phyloP scores from a whole-genome alignment of 2,113 vertebrate species.

The Ochotona curzoniae region DNA sequence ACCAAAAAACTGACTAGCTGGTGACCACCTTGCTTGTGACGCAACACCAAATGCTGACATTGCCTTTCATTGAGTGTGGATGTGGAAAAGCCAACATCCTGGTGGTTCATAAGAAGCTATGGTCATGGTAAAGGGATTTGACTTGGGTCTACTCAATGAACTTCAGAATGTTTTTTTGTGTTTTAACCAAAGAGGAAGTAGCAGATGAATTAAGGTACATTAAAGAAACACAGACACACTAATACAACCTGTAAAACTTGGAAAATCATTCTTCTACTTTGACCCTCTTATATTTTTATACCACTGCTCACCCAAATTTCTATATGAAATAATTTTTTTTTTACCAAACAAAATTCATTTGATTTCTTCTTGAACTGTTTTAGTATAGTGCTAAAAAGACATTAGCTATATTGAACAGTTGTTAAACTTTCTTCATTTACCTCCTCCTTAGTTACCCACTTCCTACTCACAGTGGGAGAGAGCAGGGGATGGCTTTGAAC shows the following conservation, averaged over 20 bases:
- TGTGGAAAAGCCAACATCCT: not conserved
- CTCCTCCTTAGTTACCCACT: not conserved
- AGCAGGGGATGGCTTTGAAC: too few relatives aligned
- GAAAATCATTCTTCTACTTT: not conserved
- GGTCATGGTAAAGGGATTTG: not conserved
- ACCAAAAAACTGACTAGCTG: not conserved
- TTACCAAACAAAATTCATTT: not conserved
- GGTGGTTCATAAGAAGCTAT: slow-evolving; percentile 43
- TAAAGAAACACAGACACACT: slow-evolving; percentile 13
- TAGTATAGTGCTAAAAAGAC: not conserved
- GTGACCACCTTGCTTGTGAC: slow-evolving; percentile 1
- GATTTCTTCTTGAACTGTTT: not conserved
- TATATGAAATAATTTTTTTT: slow-evolving; percentile 13
- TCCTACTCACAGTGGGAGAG: not conserved
- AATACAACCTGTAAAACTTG: not conserved
- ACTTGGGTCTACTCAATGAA: slow-evolving; percentile 24
- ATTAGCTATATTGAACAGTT: slow-evolving; percentile 2
- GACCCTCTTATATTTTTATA: not conserved
- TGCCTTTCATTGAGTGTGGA: slow-evolving; percentile 25
- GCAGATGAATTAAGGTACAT: slow-evolving; percentile 22
- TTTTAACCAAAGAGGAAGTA: not conserved
- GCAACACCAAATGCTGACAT: not conserved
- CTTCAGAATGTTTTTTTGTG: not conserved
- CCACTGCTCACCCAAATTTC: not conserved
- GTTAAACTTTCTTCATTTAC: not conserved